Percentiles rank a stretch among this genome's conserved stretches.
Evolutionary conservation across 2,113 vertebrate genomes (phyloP).

Genomic region (Perognathus longimembris): DNA sequence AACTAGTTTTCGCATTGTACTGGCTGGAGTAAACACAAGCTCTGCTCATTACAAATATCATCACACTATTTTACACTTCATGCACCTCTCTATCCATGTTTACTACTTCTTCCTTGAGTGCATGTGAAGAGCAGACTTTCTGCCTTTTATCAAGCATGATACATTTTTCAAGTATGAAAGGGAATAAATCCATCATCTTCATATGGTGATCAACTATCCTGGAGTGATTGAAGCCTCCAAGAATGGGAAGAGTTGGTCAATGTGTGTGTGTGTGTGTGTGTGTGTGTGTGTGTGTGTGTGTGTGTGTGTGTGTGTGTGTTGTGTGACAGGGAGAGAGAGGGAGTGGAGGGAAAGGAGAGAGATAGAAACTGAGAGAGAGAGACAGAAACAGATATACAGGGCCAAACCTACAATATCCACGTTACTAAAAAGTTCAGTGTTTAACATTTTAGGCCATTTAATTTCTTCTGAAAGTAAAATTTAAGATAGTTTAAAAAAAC

Average conservation of each 20-base stretch:
- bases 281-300: no score
- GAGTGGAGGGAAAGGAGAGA: not conserved
- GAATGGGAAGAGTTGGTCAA: not conserved
- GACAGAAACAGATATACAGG: not conserved
- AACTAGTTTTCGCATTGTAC: slow-evolving; percentile 12
- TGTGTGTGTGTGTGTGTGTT: no score
- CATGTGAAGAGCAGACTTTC: not conserved
- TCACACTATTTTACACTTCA: slow-evolving; percentile 5
- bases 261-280: not conserved
- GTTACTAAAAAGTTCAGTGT: slow-evolving; percentile 32
- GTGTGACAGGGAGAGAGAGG: not conserved
- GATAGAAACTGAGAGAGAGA: not conserved
- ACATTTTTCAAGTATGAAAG: slow-evolving; percentile 12
- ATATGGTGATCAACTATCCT: not conserved
- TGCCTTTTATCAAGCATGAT: not conserved
- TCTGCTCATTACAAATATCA: not conserved
- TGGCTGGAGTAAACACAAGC: not conserved
- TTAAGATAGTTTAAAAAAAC: slow-evolving; percentile 64
- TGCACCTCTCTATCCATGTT: not conserved
- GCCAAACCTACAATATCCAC: not conserved
- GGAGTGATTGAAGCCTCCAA: not conserved
- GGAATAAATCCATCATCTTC: not conserved
- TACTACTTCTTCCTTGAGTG: slow-evolving; percentile 4
- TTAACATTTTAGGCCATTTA: slow-evolving; percentile 49
- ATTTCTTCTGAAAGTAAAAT: slow-evolving; percentile 63